These are phyloP conservation scores for Coilia nasus DNA, from an alignment of 2,797 vertebrate species.

Conservation along the genomic window DNA sequence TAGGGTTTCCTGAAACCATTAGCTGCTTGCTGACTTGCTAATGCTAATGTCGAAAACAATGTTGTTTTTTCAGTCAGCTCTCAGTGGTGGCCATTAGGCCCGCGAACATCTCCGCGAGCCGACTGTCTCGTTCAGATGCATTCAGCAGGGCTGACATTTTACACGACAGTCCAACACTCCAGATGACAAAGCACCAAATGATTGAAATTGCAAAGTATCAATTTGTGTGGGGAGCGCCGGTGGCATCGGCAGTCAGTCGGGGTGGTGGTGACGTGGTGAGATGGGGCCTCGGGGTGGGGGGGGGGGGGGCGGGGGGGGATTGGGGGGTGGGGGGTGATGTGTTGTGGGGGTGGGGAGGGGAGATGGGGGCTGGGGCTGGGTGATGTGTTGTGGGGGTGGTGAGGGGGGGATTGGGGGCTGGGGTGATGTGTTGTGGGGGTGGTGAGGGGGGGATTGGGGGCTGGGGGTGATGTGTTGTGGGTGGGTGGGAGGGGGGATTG, in stretches of 20 bases:
- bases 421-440: background rate
- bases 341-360: too few species aligned
- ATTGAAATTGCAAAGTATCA: conserved; percentile 51
- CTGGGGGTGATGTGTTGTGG: background rate
- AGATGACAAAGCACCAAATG: conserved; percentile 50
- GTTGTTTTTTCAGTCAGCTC: background rate
- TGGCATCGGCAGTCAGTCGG: background rate
- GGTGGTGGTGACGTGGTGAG: conserved; percentile 32
- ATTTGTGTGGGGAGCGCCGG: conserved; percentile 29
- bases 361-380: too few species aligned
- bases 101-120: background rate
- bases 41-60: conserved; percentile 28
- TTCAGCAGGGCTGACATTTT: conserved; percentile 55
- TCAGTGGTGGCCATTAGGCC: background rate
- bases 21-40: conserved; percentile 10
- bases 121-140: conserved; percentile 48
- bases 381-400: background rate
- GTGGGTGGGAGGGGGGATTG: background rate
- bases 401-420: background rate
- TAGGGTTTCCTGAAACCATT: background rate
- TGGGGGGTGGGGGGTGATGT: too few species aligned
- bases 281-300: background rate
- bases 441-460: background rate
- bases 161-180: conserved; percentile 45
- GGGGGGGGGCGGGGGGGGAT: too few species aligned